Conservation (phyloP, 2,113 vertebrate genomes). For the Scopus umbretta region DNA sequence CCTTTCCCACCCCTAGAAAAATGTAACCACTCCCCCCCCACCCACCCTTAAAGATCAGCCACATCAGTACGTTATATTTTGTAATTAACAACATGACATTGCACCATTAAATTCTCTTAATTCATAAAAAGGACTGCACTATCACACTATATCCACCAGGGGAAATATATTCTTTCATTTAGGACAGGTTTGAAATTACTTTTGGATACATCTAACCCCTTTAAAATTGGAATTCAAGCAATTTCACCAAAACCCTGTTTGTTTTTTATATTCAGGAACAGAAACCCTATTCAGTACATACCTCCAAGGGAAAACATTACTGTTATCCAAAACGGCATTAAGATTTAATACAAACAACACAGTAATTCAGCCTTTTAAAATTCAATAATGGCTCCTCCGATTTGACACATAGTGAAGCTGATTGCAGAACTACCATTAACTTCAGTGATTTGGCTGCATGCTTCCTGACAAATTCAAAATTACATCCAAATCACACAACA, state of each 20-base stretch:
- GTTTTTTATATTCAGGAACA: not conserved
- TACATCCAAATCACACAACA: not conserved
- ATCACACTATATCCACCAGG: not conserved
- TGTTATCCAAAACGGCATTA: not conserved
- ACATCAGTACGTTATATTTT: not conserved
- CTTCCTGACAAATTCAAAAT: slow-evolving; percentile 42
- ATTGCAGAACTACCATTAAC: slow-evolving; percentile 44
- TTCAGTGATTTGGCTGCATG: not conserved
- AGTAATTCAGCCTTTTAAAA: slow-evolving; percentile 42
- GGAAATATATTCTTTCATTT: not conserved
- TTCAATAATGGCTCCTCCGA: slow-evolving; percentile 21
- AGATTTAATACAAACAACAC: slow-evolving; percentile 33
- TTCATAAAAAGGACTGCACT: not conserved
- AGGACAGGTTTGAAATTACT: slow-evolving; percentile 3
- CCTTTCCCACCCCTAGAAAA: not conserved
- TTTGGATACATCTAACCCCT: not conserved
- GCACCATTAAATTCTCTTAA: not conserved
- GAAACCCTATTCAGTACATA: not conserved
- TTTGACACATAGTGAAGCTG: not conserved
- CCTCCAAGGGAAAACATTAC: not conserved
- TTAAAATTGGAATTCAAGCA: not conserved
- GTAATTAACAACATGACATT: not conserved
- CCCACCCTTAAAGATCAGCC: not conserved
- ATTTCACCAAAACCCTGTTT: not conserved
- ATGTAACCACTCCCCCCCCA: not conserved